Base-by-base conservation (phyloP, 2,888 invertebrate species). In the Drosophila anomelani region DNA sequence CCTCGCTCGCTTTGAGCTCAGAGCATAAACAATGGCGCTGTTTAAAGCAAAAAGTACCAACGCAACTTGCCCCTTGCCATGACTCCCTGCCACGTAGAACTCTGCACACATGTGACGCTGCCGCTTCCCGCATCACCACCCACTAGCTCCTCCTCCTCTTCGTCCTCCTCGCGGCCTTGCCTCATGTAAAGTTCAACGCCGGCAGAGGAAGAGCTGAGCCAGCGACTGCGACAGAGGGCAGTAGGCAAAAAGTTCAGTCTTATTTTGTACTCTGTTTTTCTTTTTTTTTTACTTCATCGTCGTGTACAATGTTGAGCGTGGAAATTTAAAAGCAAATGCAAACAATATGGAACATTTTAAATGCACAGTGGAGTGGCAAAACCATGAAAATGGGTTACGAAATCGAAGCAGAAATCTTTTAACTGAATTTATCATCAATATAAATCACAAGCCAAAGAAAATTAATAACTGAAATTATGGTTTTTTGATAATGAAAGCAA, bases 261-360 rank as follows among this genome's bases (percentile, higher is more conserved):
- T 62, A 44, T 74, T 74, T 74, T 46, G 38, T 51, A 51, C 51
- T 13, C n/a, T 20, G n/a, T 20, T 29, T 34, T 34, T 69, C 4
- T 15, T 36, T 36, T 71, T 62, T 75, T 39, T 32, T 26, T 58
- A 49, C 54, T 61, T 66, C 43, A 61, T 58, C 58, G 60, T 32
- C 32, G 38, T 68, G 43, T 58, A 72, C 57, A 74, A 68, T 69
- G 79, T 72, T 73, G 56, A 60, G 72, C 55, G 29, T 61, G 73
- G 61, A 85, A 80, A 78, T 82, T 81, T 81, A 79, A 82, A 79
- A 71, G 73, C 64, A 70, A 85, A 80, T 77, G 76, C 75, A 76
- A 77, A 75, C 81, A 86, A 80, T 86, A 84, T 86, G 78, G 68
- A 70, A 69, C 64, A 75, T 74, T 74, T 80, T 73, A 69, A 68